Base-by-base conservation (phyloP, 2,888 invertebrate genomes). In the Chrysomela aeneicollis region DNA sequence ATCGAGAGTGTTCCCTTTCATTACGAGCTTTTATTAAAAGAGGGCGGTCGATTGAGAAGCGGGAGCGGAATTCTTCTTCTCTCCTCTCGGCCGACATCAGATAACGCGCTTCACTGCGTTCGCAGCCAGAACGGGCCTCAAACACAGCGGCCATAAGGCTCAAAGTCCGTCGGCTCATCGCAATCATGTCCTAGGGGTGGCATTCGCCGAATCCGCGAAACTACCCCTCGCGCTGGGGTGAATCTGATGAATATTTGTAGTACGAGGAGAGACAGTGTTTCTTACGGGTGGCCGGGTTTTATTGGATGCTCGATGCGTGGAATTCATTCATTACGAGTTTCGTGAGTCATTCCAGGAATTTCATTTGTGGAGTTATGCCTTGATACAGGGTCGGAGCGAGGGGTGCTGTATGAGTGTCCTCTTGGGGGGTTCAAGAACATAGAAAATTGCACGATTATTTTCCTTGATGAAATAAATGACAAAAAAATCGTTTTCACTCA, bases 241-340 rank as follows among this genome's bases (percentile, higher is more conserved):
- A 71, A 70, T 70, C 76, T 80, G 79, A 80, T 80, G 80, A 80
- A 80, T 80, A 80, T 79, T 79, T 79, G 80, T 79, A 73, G 74
- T 76, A 76, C 78, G 76, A 76, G 77, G 74, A 78, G 75, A 73
- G 78, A 76, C 74, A 75, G 76, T 77, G 77, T 79, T 79, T 77
- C 77, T 80, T 79, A 77, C 79, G 79, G 78, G 76, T 79, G 78
- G 75, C 71, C 74, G 77, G 76, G 68, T 77, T 79, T 79, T 79
- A 80, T 80, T 79, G 74, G 78, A 78, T 78, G 74, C 60, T 59
- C 55, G 55, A 54, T 22, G 60, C 64, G 59, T n/a, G 63, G 71
- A 71, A 71, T 71, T 68, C 68, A 68, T 69, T 71, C 67, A 42
- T 42, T 35, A 26, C 26, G 49, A 54, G 30, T 46, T 50, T 35